phyloP scores from a whole-genome alignment of 2,113 vertebrate species.

The Columba janthina region DNA sequence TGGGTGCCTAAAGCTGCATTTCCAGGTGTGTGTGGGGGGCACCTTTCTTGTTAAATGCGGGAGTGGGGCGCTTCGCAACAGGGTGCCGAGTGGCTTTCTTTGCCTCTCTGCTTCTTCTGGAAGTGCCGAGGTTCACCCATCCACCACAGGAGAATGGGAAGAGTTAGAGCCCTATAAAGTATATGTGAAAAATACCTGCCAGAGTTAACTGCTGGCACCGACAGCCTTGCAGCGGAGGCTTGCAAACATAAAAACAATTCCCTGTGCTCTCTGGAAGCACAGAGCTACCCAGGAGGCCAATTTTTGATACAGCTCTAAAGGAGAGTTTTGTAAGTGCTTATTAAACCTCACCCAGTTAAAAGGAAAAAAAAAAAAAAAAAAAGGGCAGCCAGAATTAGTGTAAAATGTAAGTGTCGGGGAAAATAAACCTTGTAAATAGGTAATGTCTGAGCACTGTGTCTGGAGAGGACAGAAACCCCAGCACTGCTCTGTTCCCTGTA shows the following conservation, averaged over 20 bases:
- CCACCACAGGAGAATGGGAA: background rate
- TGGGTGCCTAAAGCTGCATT: background rate
- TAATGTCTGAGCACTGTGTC: background rate
- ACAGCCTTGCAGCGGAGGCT: background rate
- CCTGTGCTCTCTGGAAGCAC: constrained; percentile 26
- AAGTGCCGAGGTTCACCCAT: background rate
- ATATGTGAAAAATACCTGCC: background rate
- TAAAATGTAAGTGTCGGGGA: background rate
- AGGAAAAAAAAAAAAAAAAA: background rate
- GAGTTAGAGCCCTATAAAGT: background rate
- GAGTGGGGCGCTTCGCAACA: background rate
- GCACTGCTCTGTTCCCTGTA: background rate
- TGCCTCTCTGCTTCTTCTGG: background rate
- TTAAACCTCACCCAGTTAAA: background rate
- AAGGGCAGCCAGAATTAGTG: background rate
- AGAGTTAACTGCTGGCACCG: background rate
- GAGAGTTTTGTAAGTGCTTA: constrained; percentile 33
- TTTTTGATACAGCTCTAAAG: constrained; percentile 16
- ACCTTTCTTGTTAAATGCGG: background rate
- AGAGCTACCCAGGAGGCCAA: constrained; percentile 33
- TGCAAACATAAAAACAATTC: constrained; percentile 1
- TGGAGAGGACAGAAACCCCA: background rate
- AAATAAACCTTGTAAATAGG: background rate
- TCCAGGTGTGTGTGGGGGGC: background rate
- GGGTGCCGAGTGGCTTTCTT: background rate